These are phyloP conservation scores for Antennarius maculatus DNA, from an alignment of 2,797 vertebrate genomes.

Conservation along the genomic window DNA sequence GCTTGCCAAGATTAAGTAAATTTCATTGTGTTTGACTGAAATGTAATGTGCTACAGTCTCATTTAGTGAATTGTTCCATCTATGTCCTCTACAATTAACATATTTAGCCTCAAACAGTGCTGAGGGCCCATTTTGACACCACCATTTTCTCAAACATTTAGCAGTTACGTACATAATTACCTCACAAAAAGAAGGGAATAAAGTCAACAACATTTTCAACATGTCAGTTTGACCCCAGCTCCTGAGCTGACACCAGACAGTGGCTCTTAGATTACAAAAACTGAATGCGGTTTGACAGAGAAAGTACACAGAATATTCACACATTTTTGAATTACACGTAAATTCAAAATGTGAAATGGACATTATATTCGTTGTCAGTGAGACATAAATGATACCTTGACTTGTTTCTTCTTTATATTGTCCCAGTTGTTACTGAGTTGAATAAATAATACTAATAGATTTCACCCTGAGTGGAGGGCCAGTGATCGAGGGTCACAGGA, in stretches of 20 bases:
- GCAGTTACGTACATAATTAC: slow-evolving; percentile 75
- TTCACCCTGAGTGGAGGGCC: slow-evolving; percentile 73
- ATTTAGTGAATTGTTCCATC: slow-evolving; percentile 75
- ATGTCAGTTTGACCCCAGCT: slow-evolving; percentile 72
- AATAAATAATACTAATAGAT: slow-evolving; percentile 77
- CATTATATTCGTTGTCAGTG: slow-evolving; percentile 47
- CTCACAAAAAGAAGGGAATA: slow-evolving; percentile 58
- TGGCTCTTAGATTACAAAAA: slow-evolving; percentile 30
- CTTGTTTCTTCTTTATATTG: slow-evolving; percentile 66
- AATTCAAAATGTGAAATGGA: slow-evolving; percentile 44
- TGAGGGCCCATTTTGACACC: slow-evolving; percentile 59
- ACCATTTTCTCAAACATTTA: slow-evolving; percentile 75
- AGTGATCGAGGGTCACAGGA: slow-evolving; percentile 73
- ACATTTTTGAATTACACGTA: slow-evolving; percentile 33
- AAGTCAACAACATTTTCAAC: slow-evolving; percentile 68
- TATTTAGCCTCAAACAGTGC: slow-evolving; percentile 62
- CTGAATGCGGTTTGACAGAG: slow-evolving; percentile 32
- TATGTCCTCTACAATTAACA: slow-evolving; percentile 74
- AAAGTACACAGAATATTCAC: slow-evolving; percentile 16
- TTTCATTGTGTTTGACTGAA: slow-evolving; percentile 75
- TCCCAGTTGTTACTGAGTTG: slow-evolving; percentile 71
- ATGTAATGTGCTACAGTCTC: slow-evolving; percentile 68
- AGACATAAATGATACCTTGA: slow-evolving; percentile 62
- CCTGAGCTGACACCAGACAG: slow-evolving; percentile 46
- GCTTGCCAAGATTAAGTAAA: slow-evolving; percentile 68